Conservation (phyloP, 2,797 vertebrate species). For the Ara ararauna region DNA sequence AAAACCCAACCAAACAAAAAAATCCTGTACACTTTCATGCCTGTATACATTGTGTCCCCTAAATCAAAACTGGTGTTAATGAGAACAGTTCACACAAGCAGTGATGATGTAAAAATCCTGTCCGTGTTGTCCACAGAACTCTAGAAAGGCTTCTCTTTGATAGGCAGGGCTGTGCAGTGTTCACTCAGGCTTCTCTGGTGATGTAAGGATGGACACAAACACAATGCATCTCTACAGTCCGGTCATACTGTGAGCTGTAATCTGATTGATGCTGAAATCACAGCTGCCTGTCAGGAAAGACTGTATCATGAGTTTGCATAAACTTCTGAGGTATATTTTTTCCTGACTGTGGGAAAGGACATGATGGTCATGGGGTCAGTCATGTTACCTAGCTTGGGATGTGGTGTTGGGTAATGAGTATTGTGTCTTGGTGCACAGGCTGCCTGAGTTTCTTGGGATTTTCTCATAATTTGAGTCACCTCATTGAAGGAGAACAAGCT, state of each 20-base stretch:
- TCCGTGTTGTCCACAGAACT: rapidly evolving
- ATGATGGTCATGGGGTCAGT: background rate
- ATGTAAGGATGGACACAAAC: rapidly evolving
- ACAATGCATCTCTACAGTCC: background rate
- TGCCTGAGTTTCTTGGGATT: background rate
- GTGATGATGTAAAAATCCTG: background rate
- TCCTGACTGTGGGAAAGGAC: background rate
- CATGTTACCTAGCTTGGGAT: background rate
- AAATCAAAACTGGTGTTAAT: background rate
- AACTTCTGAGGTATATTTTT: background rate
- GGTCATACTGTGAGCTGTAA: background rate
- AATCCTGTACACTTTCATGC: rapidly evolving
- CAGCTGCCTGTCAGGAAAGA: background rate
- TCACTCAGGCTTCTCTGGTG: background rate
- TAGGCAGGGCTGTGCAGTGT: background rate
- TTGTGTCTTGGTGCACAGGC: background rate
- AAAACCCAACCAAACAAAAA: background rate
- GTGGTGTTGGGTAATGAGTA: background rate
- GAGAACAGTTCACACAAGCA: background rate
- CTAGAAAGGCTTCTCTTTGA: background rate
- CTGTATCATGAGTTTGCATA: background rate
- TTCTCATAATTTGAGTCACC: background rate
- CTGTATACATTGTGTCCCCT: background rate
- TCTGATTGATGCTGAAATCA: background rate
- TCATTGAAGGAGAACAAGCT: background rate